Evolutionary conservation across 2,888 invertebrate species (phyloP).

Genomic region (Gnatocerus cornutus): DNA sequence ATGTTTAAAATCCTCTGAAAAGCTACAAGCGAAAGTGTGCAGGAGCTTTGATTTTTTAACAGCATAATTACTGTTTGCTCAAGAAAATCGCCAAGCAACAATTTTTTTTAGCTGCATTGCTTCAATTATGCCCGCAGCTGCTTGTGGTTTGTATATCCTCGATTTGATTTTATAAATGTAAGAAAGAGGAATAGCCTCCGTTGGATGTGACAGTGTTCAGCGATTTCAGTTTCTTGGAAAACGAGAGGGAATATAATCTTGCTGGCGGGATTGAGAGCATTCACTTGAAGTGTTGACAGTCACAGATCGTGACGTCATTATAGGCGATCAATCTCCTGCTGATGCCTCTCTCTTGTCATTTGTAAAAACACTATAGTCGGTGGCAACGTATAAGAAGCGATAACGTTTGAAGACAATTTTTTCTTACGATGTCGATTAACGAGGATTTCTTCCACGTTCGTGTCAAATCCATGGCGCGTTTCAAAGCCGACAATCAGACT

Average conservation of each 20-base stretch:
- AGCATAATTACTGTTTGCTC: too few species aligned
- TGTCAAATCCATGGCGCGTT: conserved; percentile 25
- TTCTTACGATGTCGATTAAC: conserved; percentile 37
- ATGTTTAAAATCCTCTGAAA: too few species aligned
- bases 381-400: conserved; percentile 40
- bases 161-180: conserved; percentile 37
- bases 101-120: background rate
- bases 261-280: conserved; percentile 60
- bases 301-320: conserved; percentile 63
- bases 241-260: conserved; percentile 45
- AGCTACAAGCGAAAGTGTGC: too few species aligned
- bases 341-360: conserved; percentile 47
- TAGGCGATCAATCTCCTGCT: conserved; percentile 60
- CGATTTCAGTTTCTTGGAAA: conserved; percentile 47
- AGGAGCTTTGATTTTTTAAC: too few species aligned
- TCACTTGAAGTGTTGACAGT: conserved; percentile 63
- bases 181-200: conserved; percentile 31
- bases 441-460: conserved; percentile 29
- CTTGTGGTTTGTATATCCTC: conserved; percentile 7
- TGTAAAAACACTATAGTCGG: conserved; percentile 48
- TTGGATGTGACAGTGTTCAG: conserved; percentile 41
- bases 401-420: conserved; percentile 41
- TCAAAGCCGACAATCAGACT: conserved; percentile 25
- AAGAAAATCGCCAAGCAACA: background rate
- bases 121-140: conserved; percentile 1